Conservation (phyloP, 2,888 invertebrate species). For the Biston stratarius region DNA sequence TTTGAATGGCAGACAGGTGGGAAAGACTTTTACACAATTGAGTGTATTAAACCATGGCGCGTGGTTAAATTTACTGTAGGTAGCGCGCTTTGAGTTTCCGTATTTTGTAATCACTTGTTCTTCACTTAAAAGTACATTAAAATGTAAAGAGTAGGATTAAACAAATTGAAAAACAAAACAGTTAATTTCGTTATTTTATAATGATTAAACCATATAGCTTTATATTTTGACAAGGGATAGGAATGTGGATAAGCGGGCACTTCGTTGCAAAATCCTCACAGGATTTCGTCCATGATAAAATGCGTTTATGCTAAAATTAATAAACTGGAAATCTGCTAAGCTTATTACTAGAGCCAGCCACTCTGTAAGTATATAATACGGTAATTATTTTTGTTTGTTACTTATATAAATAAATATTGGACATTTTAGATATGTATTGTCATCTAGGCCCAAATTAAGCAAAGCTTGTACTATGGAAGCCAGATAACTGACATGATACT, state of each 20-base stretch:
- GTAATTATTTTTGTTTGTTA: background rate
- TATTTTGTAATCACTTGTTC: background rate
- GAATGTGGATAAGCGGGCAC: slow-evolving; percentile 29
- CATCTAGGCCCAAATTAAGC: no score
- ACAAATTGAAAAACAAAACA: no score
- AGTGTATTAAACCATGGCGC: slow-evolving; percentile 3
- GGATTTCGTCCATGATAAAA: slow-evolving; percentile 18
- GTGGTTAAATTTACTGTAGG: background rate
- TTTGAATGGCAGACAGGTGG: slow-evolving; percentile 6
- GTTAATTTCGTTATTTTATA: slow-evolving; percentile 31
- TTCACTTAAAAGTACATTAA: slow-evolving; percentile 13
- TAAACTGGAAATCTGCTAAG: slow-evolving; percentile 13
- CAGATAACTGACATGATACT: no score
- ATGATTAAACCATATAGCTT: slow-evolving; percentile 30
- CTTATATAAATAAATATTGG: background rate
- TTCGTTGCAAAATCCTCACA: slow-evolving; percentile 26
- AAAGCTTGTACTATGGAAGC: no score
- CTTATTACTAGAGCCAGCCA: background rate
- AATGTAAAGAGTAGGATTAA: slow-evolving; percentile 19
- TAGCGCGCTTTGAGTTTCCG: background rate
- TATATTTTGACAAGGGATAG: slow-evolving; percentile 33
- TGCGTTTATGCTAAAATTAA: slow-evolving; percentile 15
- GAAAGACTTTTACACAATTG: background rate
- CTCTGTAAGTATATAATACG: background rate
- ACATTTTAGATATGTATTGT: no score